Percentiles rank a stretch among this genome's conserved stretches.
phyloP scores from a whole-genome alignment of 2,797 vertebrate species.

The Gymnothorax javanicus region DNA sequence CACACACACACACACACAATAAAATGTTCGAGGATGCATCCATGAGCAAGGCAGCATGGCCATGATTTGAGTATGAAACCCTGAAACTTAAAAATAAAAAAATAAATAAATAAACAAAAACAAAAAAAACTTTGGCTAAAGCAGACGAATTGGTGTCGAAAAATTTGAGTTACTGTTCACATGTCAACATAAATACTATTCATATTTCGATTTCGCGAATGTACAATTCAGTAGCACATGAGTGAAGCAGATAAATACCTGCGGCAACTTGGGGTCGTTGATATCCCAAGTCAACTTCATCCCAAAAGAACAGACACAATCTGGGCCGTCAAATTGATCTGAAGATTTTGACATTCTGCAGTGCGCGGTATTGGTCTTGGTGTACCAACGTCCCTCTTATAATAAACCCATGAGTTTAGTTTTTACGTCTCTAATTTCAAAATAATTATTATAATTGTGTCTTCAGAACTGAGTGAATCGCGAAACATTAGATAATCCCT shows the following conservation, averaged over 20 bases:
- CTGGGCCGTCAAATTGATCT: constrained; percentile 62
- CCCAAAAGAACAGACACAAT: constrained; percentile 63
- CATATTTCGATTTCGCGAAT: neutral
- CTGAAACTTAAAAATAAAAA: neutral
- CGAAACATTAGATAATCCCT: neutral
- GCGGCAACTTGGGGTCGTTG: constrained; percentile 92
- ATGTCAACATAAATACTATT: no score
- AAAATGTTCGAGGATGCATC: no score
- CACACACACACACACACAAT: no score
- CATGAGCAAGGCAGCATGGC: no score
- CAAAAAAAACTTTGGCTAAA: neutral
- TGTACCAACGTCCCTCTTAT: neutral
- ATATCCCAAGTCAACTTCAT: constrained; percentile 96
- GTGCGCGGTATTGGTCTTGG: neutral
- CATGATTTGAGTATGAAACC: neutral
- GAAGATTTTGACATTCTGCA: constrained; percentile 65
- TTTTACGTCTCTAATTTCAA: neutral
- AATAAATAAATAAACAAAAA: no score
- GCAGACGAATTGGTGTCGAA: neutral
- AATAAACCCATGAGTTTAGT: neutral
- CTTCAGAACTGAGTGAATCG: neutral
- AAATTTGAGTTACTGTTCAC: neutral
- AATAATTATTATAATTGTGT: no score
- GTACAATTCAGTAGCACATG: neutral
- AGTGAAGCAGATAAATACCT: constrained; percentile 61